Conservation (phyloP, 2,888 invertebrate species). For the Saturnia japonica region DNA sequence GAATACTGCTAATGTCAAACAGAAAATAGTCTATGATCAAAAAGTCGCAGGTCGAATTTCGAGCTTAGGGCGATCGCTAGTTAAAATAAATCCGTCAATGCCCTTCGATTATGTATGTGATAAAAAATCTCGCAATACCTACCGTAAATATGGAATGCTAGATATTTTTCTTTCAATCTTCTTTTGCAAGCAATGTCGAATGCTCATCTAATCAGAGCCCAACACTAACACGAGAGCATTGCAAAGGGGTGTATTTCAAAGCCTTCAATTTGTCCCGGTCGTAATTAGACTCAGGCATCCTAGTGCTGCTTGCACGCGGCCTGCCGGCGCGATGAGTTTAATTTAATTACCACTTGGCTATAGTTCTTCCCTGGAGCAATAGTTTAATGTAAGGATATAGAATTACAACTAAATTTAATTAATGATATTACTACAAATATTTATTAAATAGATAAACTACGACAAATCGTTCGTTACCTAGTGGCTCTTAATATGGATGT, state of each 20-base stretch:
- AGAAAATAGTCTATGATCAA: too few relatives aligned
- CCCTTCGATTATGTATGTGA: background rate
- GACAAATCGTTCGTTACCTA: too few relatives aligned
- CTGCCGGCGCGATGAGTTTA: conserved; percentile 31
- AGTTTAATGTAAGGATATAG: background rate
- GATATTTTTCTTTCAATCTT: background rate
- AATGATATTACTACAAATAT: too few relatives aligned
- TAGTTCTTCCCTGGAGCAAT: background rate
- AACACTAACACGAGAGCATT: conserved; percentile 19
- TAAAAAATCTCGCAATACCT: too few relatives aligned
- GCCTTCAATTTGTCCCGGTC: conserved; percentile 59
- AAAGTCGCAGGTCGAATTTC: too few relatives aligned
- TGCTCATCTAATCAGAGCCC: background rate
- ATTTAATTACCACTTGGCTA: conserved; percentile 32
- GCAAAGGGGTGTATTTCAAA: conserved; percentile 45
- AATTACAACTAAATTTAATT: background rate
- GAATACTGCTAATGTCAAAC: too few relatives aligned
- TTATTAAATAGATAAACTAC: too few relatives aligned
- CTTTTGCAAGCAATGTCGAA: conserved; percentile 16
- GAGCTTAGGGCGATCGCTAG: too few relatives aligned
- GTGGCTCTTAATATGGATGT: too few relatives aligned
- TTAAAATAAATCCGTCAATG: background rate
- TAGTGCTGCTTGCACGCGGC: conserved; percentile 34
- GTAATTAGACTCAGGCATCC: conserved; percentile 56
- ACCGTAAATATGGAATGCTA: background rate